These are phyloP conservation scores for Exocentrus adspersus DNA, from an alignment of 2,888 invertebrate species.

Conservation along the genomic window DNA sequence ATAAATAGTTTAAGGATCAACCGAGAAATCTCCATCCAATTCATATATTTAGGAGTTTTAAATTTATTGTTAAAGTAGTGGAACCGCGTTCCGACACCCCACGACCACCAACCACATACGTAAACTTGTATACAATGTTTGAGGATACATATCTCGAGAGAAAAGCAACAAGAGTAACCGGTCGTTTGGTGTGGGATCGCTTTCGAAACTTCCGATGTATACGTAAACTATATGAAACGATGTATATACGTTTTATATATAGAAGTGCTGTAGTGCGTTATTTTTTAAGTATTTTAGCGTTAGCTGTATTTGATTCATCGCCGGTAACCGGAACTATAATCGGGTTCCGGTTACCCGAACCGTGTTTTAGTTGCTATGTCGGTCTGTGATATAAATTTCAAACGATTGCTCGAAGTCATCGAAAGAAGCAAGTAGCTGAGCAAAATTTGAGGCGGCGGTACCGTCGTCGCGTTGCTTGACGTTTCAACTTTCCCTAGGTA, in stretches of 20 bases:
- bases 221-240: constrained; percentile 53
- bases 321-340: constrained; percentile 17
- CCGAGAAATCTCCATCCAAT: constrained; percentile 58
- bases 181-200: constrained; percentile 17
- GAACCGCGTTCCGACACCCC: constrained; percentile 2
- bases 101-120: neutral
- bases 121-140: constrained; percentile 11
- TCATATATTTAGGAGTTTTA: constrained; percentile 42
- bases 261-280: constrained; percentile 49
- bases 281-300: constrained; percentile 39
- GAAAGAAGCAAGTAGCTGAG: constrained; percentile 45
- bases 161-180: neutral
- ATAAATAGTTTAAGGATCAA: constrained; percentile 55
- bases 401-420: constrained; percentile 59
- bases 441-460: constrained; percentile 26
- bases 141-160: constrained; percentile 12
- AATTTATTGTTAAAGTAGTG: constrained; percentile 40
- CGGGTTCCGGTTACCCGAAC: constrained; percentile 30
- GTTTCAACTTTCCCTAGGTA: constrained; percentile 44
- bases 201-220: constrained; percentile 46
- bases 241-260: constrained; percentile 58
- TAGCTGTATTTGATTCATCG: constrained; percentile 32
- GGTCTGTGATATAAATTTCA: constrained; percentile 63
- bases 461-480: constrained; percentile 29
- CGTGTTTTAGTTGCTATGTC: constrained; percentile 62